Evolutionary conservation across 2,113 vertebrate genomes (phyloP).

Genomic region (Thunnus thynnus): DNA sequence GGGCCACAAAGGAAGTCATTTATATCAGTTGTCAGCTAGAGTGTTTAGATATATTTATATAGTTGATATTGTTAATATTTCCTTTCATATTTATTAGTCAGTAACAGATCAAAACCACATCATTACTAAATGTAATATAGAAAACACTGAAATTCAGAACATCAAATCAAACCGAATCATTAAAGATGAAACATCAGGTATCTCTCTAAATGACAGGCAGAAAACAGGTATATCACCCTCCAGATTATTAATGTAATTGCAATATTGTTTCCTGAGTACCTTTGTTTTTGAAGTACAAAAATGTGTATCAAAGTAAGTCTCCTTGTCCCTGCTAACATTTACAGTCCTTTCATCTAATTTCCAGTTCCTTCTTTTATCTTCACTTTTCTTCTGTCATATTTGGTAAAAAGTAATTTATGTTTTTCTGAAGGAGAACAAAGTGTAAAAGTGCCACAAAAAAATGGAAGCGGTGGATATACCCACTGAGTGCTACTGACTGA

Average conservation of each 20-base stretch:
- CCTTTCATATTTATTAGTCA: conserved; percentile 26
- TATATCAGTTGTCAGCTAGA: conserved; percentile 27
- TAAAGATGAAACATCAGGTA: conserved; percentile 5
- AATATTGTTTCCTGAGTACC: neutral
- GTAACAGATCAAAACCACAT: neutral
- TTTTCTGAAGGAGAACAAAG: conserved; percentile 13
- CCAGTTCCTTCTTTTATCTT: conserved; percentile 7
- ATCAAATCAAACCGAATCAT: neutral
- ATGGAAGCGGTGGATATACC: neutral
- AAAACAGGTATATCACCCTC: neutral
- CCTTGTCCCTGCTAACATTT: conserved; percentile 11
- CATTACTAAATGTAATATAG: neutral
- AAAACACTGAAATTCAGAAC: neutral
- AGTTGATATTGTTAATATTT: no score
- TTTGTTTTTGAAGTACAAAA: conserved; percentile 45
- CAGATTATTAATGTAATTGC: conserved; percentile 5
- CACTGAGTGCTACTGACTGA: neutral
- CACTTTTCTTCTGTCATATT: conserved; percentile 19
- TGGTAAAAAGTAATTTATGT: neutral
- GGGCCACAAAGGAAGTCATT: conserved; percentile 37
- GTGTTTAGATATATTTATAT: neutral
- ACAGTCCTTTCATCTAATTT: conserved; percentile 48
- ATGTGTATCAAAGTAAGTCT: conserved; percentile 35
- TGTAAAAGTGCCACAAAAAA: conserved; percentile 32
- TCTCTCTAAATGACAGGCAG: neutral